phyloP scores from a whole-genome alignment of 2,888 invertebrate species.

The Pasiphila rectangulata region DNA sequence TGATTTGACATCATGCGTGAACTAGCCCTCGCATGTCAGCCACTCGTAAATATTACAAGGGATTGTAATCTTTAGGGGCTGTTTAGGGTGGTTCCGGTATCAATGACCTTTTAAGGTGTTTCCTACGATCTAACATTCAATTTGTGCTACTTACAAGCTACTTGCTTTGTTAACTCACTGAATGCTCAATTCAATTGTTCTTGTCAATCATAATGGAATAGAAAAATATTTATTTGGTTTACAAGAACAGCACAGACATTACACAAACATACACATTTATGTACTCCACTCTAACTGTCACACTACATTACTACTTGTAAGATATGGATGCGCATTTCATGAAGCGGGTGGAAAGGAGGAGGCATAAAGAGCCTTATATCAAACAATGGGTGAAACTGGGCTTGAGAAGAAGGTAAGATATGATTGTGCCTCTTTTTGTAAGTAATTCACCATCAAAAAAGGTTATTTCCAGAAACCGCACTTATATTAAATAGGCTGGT shows the following conservation, averaged over 20 bases:
- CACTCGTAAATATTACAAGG: conserved; percentile 58
- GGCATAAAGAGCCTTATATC: too few species aligned
- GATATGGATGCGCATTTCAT: neutral
- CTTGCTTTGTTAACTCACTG: too few species aligned
- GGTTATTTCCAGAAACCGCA: conserved; percentile 1
- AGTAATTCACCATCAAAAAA: neutral
- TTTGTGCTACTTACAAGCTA: conserved; percentile 20
- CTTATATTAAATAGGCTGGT: conserved; percentile 16
- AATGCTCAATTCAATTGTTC: too few species aligned
- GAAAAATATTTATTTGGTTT: too few species aligned
- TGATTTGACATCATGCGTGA: conserved; percentile 32
- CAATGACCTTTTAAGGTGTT: conserved; percentile 47
- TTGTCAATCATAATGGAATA: too few species aligned
- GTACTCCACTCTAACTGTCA: too few species aligned
- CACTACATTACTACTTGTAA: neutral
- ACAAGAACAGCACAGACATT: too few species aligned
- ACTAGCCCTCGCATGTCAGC: conserved; percentile 57
- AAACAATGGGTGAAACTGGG: too few species aligned
- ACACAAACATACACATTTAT: too few species aligned
- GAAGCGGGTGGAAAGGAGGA: too few species aligned
- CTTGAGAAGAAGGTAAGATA: too few species aligned
- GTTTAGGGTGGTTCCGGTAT: conserved; percentile 50
- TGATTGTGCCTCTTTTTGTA: neutral
- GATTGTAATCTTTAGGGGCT: conserved; percentile 46
- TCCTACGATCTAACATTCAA: conserved; percentile 37